phyloP scores from a whole-genome alignment of 2,888 invertebrate genomes.

The Empis livida region DNA sequence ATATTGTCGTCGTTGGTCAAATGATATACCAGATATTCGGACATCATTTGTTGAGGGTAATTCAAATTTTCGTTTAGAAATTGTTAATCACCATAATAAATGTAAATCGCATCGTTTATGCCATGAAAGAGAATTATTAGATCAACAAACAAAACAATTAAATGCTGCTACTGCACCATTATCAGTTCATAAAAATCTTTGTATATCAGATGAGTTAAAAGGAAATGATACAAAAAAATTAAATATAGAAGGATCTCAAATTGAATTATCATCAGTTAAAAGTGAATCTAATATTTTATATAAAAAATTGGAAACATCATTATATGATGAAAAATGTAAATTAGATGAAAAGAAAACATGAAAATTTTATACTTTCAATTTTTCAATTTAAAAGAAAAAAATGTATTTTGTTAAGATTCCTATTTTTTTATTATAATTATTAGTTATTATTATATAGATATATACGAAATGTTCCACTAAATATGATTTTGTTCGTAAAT shows the following conservation, averaged over 20 bases:
- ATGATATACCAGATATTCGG: slow-evolving; percentile 52
- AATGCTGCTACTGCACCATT: slow-evolving; percentile 4
- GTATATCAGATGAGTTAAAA: background rate
- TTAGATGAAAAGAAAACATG: slow-evolving; percentile 4
- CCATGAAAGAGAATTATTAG: slow-evolving; percentile 36
- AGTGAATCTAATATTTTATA: background rate
- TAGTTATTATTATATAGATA: too few relatives aligned
- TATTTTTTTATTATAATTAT: too few relatives aligned
- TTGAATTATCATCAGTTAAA: background rate
- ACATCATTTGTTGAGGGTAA: slow-evolving; percentile 72
- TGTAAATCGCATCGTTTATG: slow-evolving; percentile 64
- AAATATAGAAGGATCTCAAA: background rate
- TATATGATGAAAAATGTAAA: slow-evolving; percentile 3
- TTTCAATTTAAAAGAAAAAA: too few relatives aligned
- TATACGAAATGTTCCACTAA: background rate
- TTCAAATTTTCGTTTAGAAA: slow-evolving; percentile 61
- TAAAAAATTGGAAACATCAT: slow-evolving; percentile 2
- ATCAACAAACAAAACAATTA: background rate
- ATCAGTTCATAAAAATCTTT: slow-evolving; percentile 4
- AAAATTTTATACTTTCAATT: background rate
- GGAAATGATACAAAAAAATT: background rate
- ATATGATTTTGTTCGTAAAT: slow-evolving; percentile 9
- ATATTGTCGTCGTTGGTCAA: slow-evolving; percentile 60
- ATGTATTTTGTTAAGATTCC: too few relatives aligned
- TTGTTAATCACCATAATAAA: slow-evolving; percentile 66